Percentiles rank a stretch among this genome's conserved stretches.
These are phyloP conservation scores for Pachyrhynchus sulphureomaculatus DNA, from an alignment of 1,140 invertebrate genomes.

Conservation along the genomic window DNA sequence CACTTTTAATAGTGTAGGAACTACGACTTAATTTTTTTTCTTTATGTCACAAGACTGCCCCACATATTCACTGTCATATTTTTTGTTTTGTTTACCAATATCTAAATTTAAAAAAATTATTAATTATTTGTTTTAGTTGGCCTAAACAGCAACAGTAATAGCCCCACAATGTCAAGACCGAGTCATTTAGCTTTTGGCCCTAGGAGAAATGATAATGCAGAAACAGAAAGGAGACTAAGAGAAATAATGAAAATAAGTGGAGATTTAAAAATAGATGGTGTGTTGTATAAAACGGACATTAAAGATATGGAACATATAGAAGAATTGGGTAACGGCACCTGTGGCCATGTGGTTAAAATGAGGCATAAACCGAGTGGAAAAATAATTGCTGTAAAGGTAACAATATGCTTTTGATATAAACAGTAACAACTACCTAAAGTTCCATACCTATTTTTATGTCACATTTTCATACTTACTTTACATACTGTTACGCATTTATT, in stretches of 20 bases:
- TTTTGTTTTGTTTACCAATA: too few relatives aligned
- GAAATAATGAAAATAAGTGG: conserved; percentile 71
- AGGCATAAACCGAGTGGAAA: conserved; percentile 80
- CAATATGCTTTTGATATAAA: background rate
- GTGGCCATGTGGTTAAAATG: conserved; percentile 98
- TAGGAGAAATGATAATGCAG: conserved; percentile 45
- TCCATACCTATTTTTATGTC: too few relatives aligned
- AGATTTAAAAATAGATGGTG: conserved; percentile 77
- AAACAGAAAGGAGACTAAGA: conserved; percentile 55
- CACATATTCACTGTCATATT: too few relatives aligned
- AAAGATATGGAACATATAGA: conserved; percentile 85
- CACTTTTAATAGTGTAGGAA: too few relatives aligned
- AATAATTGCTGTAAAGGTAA: conserved; percentile 92
- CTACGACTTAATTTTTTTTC: too few relatives aligned
- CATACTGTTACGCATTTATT: too few relatives aligned
- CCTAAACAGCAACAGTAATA: conserved; percentile 34
- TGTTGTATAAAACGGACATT: conserved; percentile 80
- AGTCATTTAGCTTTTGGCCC: conserved; percentile 36
- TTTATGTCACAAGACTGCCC: too few relatives aligned
- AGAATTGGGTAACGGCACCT: conserved; percentile 93
- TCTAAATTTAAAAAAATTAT: too few relatives aligned
- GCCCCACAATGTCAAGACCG: conserved; percentile 39
- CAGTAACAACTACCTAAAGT: background rate
- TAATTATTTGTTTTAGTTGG: conserved; percentile 35
- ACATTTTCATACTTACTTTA: too few relatives aligned